phyloP scores from a whole-genome alignment of 1,140 invertebrate genomes.

The Oreohelix idahoensis region DNA sequence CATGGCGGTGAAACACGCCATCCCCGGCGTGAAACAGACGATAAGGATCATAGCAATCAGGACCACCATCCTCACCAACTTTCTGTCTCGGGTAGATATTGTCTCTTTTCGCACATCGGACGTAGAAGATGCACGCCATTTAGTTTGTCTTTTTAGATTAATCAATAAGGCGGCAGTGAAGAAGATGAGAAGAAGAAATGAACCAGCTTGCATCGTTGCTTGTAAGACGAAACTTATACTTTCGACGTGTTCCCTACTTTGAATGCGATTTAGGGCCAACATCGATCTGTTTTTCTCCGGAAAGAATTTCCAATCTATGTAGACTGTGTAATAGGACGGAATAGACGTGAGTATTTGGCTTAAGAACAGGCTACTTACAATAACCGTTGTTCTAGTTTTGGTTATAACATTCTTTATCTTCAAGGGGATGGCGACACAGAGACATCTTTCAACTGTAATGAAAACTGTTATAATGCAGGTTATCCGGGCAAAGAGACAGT shows the following conservation, averaged over 20 bases:
- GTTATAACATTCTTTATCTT: no score
- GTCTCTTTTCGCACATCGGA: neutral
- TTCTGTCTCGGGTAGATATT: neutral
- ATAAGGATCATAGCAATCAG: neutral
- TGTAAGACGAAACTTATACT: neutral
- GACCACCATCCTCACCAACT: neutral
- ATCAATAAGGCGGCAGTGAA: neutral
- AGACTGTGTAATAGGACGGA: neutral
- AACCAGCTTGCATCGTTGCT: neutral
- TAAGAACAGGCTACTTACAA: neutral
- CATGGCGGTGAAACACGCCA: neutral
- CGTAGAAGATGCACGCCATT: neutral
- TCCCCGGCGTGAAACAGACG: conserved; percentile 6
- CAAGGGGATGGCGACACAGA: no score
- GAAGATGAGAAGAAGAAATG: neutral
- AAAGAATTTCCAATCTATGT: neutral
- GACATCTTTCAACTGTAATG: no score
- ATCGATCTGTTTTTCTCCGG: neutral
- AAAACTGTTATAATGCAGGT: conserved; percentile 15
- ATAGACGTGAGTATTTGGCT: neutral
- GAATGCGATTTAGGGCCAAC: neutral
- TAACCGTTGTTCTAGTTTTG: no score
- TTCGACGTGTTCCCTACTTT: neutral
- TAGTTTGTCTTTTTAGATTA: neutral
- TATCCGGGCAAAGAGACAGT: neutral